phyloP scores from a whole-genome alignment of 2,113 vertebrate genomes.

The Apistogramma diplotaenia region DNA sequence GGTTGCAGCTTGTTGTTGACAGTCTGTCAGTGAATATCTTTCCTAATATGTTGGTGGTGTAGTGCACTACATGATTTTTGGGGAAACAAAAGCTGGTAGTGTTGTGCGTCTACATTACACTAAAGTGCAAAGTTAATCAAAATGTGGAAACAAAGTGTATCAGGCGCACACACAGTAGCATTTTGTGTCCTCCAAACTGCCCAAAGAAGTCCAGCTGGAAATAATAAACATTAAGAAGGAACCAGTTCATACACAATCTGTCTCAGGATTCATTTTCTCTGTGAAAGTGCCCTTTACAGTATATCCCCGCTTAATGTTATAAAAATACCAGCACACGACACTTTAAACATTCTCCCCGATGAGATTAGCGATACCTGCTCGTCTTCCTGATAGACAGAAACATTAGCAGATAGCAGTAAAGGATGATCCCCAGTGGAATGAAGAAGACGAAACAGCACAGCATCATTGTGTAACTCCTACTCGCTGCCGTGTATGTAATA shows the following conservation, averaged over 20 bases:
- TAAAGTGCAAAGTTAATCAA: not conserved
- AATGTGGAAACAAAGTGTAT: not conserved
- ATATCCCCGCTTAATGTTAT: not conserved
- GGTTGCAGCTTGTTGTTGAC: not conserved
- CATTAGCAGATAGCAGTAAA: conserved; percentile 90
- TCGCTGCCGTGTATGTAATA: conserved; percentile 81
- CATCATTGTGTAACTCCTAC: conserved; percentile 90
- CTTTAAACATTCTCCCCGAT: not conserved
- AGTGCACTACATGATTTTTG: not conserved
- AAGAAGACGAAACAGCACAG: conserved; percentile 95
- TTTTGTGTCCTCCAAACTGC: not conserved
- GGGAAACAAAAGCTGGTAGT: not conserved
- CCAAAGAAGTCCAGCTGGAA: not conserved
- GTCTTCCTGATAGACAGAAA: conserved; percentile 86
- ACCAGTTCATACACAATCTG: not conserved
- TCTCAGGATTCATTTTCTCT: not conserved
- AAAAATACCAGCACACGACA: not conserved
- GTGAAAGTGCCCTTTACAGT: not conserved
- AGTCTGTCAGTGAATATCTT: not conserved
- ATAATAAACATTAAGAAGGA: not conserved
- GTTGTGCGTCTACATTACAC: not conserved
- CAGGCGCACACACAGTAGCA: not conserved
- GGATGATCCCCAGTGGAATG: conserved; percentile 86
- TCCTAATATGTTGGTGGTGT: not conserved
- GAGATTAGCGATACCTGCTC: conserved; percentile 72